These are phyloP conservation scores for Grammomys surdaster DNA, from an alignment of 2,113 vertebrate species.

Conservation along the genomic window DNA sequence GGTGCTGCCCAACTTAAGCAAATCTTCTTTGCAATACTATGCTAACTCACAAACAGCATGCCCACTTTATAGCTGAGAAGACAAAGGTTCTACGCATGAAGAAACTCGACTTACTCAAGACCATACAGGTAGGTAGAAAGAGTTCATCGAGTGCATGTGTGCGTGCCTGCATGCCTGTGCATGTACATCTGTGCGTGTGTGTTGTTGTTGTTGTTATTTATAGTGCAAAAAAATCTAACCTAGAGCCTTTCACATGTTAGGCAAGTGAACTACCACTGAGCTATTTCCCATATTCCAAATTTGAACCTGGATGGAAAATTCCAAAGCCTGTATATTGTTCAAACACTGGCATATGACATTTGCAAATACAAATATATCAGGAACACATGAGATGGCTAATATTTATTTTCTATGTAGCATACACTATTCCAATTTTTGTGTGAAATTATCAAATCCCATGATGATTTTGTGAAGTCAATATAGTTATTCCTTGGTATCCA, in stretches of 20 bases:
- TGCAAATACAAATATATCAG: background rate
- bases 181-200: background rate
- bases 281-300: background rate
- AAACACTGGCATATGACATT: background rate
- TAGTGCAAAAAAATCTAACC: background rate
- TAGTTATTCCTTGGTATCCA: background rate
- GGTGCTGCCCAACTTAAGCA: background rate
- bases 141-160: background rate
- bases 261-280: background rate
- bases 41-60: background rate
- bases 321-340: background rate
- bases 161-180: background rate
- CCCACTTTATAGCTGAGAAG: constrained; percentile 14
- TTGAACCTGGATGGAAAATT: background rate
- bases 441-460: background rate
- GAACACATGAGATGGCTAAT: background rate
- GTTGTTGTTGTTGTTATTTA: background rate
- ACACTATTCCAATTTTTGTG: background rate
- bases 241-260: background rate
- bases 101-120: background rate
- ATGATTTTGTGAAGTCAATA: background rate
- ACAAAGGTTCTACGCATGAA: background rate
- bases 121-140: background rate
- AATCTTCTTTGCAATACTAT: background rate
- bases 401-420: background rate